phyloP scores from a whole-genome alignment of 2,113 vertebrate genomes.

The Nyctibius bracteatus region DNA sequence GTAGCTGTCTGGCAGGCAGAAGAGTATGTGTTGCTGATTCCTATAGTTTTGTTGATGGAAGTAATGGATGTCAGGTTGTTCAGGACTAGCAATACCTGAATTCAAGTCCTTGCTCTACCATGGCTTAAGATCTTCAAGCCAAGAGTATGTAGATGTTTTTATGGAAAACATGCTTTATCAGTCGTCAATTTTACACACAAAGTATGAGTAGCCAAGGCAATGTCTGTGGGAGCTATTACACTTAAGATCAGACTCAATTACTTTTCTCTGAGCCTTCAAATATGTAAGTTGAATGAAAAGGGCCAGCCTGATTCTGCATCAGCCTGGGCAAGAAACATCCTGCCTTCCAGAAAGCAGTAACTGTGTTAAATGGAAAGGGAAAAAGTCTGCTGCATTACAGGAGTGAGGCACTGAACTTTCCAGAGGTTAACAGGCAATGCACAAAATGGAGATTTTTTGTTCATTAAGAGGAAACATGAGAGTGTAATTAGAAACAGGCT shows the following conservation, averaged over 20 bases:
- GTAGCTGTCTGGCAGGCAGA: neutral
- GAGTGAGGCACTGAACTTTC: neutral
- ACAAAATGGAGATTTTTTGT: constrained; percentile 22
- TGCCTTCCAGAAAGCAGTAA: neutral
- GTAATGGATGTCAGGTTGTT: neutral
- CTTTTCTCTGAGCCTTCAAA: neutral
- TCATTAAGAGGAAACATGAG: constrained; percentile 32
- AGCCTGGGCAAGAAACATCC: neutral
- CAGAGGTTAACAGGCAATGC: constrained; percentile 12
- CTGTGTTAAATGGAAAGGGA: neutral
- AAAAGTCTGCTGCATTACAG: neutral
- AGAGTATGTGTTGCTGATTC: neutral
- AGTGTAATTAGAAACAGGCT: constrained; percentile 37
- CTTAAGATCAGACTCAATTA: neutral
- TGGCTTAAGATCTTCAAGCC: neutral
- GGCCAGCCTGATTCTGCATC: neutral
- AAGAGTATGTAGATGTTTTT: neutral
- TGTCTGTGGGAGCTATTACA: neutral
- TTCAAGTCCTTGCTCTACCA: neutral
- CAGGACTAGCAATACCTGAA: neutral
- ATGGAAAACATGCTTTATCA: neutral
- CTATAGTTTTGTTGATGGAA: neutral
- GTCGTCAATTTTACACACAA: neutral
- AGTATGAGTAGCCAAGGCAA: neutral
- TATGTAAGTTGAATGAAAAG: neutral